Evolutionary conservation across 2,113 vertebrate species (phyloP), one percentile per base, ranked within the genome.

Genomic region (Centropristis striata): DNA sequence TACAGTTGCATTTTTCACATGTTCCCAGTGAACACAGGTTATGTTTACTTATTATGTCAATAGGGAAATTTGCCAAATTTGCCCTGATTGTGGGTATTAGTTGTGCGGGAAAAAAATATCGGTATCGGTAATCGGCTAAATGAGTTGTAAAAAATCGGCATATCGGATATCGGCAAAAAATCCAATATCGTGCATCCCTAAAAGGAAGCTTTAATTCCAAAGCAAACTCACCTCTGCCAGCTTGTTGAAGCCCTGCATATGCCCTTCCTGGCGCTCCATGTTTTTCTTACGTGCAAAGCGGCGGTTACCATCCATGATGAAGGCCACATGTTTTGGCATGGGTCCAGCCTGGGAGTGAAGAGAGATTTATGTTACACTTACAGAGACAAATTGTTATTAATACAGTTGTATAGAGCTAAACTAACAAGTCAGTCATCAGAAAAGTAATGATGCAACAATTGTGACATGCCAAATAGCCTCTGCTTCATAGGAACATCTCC

Each of bases 281-380:
- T 98, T 96, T 8, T 95, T 96, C 88, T 98, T 99, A 4, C 93
- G 95, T 12, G 98, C 98, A 20, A 97, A 99, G 25, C 98, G 97
- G 23, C 98, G 95, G 78, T 99, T 99, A 11, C 98, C 98, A 28
- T 99, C 98, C 98, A 99, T 99, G 92, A 99, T 99, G 92, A 99
- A 98, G 7, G 98, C 98, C 32, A 99, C 93, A 21, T 99, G 98
- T 89, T 96, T 98, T 55, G 98, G 98, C 95, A 99, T 96, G 0
- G 98, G 98, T n/a, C 98, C 97, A 72, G 96, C 96, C 98, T 99
- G 80, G 47, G 61, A 67, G 49, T 86, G 0, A 76, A 58, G 55
- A 50, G 27, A 53, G 32, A 61, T 42, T 9, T 28, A 2, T 9
- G 28, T 10, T 66, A 23, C 16, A 67, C 18, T 54, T 59, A 71